These are phyloP conservation scores for Morpho deidamia DNA, from an alignment of 2,888 invertebrate species.

Conservation along the genomic window DNA sequence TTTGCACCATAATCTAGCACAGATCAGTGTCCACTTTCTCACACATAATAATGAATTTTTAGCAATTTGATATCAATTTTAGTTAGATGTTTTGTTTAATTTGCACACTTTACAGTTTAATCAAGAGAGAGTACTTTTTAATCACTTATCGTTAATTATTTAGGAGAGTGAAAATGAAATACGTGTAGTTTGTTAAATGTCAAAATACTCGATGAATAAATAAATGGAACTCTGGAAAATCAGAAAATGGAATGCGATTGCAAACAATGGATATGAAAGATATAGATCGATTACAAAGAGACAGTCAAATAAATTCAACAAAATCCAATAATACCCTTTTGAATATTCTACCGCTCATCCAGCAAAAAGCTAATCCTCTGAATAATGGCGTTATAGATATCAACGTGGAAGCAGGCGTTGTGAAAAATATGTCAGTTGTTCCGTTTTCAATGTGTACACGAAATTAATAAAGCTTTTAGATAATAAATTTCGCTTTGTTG, in stretches of 20 bases:
- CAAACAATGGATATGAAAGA: constrained; percentile 25
- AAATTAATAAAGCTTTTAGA: constrained; percentile 48
- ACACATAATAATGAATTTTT: too few relatives aligned
- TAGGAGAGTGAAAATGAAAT: too few relatives aligned
- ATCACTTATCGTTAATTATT: too few relatives aligned
- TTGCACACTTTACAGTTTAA: too few relatives aligned
- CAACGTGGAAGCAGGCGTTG: constrained; percentile 59
- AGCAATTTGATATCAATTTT: too few relatives aligned
- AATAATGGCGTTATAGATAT: constrained; percentile 74
- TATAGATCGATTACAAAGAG: constrained; percentile 35
- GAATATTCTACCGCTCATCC: constrained; percentile 70
- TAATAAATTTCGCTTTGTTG: constrained; percentile 48
- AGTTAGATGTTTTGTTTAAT: too few relatives aligned
- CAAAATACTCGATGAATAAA: too few relatives aligned
- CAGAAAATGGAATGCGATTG: constrained; percentile 19
- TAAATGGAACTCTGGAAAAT: too few relatives aligned
- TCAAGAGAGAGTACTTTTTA: too few relatives aligned
- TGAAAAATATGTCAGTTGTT: constrained; percentile 67
- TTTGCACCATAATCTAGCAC: too few relatives aligned
- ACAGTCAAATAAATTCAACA: constrained; percentile 45
- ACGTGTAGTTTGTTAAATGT: too few relatives aligned
- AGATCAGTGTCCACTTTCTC: too few relatives aligned
- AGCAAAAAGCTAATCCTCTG: constrained; percentile 72
- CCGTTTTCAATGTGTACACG: constrained; percentile 33
- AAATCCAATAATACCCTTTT: constrained; percentile 71